Base-by-base conservation (phyloP, 2,113 vertebrate species). In the Miniopterus natalensis region DNA sequence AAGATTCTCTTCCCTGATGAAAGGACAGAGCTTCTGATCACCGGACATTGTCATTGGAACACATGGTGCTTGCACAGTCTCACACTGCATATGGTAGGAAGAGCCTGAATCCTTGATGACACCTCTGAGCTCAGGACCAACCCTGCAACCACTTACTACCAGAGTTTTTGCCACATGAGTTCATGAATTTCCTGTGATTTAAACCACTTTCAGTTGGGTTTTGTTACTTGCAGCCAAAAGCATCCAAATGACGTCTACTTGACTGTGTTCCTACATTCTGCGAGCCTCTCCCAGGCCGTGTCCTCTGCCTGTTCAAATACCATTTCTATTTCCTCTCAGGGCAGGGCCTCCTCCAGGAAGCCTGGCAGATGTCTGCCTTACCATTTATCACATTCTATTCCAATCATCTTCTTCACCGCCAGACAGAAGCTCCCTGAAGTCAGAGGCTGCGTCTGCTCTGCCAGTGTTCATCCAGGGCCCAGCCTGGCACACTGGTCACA, bases 11-110 rank as follows among this genome's bases (percentile, higher is more conserved):
- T 59, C 31, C 20, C 42, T 42, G 15, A 63, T 21, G 45, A 78
- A 70, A 71, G 13, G 49, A 77, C 2, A 59, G 51, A 40, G 21
- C 11, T 8, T 68, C 36, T 9, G 23, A 8, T 79, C 45, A 47
- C 0, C 0, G 1, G 36, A 59, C 23, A 3, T 3, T 53, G 17
- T 65, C 36, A 9, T 0, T 55, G 1, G 29, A 87, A 23, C 18
- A 63, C 40, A 18, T 7, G 1, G 20, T 21, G n/a, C 36, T 27
- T 20, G 40, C 5, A 8, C 8, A 45, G 11, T 40, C 65, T 68
- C 75, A 51, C 5, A 13, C 3, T n/a, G n/a, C 6, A 23, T 18
- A 18, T 55, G 20, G 6, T 5, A 42, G 36, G 47, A 85, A 51
- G 15, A 55, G n/a, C 12, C 11, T 40, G 1, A 18, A 8, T 42